These are phyloP conservation scores for Dascyllus trimaculatus DNA, from an alignment of 2,113 vertebrate genomes.

Conservation along the genomic window DNA sequence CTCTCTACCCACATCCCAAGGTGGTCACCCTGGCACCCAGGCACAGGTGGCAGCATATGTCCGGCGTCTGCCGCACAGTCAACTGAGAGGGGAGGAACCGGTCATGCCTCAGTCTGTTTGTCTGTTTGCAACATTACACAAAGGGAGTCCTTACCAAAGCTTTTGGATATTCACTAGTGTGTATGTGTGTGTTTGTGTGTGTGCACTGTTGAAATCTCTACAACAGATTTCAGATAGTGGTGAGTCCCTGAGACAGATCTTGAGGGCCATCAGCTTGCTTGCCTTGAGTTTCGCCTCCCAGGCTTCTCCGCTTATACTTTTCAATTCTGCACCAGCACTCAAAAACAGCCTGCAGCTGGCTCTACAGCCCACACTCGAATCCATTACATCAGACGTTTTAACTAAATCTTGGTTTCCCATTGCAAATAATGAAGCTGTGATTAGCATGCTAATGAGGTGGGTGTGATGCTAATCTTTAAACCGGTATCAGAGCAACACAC, in stretches of 20 bases:
- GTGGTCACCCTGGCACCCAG: slow-evolving; percentile 35
- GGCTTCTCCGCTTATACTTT: slow-evolving; percentile 46
- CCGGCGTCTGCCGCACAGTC: slow-evolving; percentile 30
- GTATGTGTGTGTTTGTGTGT: background rate
- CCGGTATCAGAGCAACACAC: slow-evolving; percentile 5
- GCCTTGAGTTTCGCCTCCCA: slow-evolving; percentile 36
- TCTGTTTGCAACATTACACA: background rate
- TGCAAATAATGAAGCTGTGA: slow-evolving; percentile 62
- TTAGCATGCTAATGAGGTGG: slow-evolving; percentile 64
- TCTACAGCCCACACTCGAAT: slow-evolving; percentile 57
- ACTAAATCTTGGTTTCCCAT: slow-evolving; percentile 65
- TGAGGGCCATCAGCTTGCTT: slow-evolving; percentile 44
- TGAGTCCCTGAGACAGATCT: slow-evolving; percentile 41
- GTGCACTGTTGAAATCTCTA: slow-evolving; percentile 11
- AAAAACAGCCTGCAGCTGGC: slow-evolving; percentile 37
- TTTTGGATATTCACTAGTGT: slow-evolving; percentile 11
- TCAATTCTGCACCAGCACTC: slow-evolving; percentile 28
- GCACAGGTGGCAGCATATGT: slow-evolving; percentile 74
- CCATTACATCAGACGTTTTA: slow-evolving; percentile 60
- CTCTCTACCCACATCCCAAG: slow-evolving; percentile 15
- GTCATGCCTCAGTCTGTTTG: slow-evolving; percentile 11
- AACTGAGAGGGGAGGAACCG: background rate
- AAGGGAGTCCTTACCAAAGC: slow-evolving; percentile 26
- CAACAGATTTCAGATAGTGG: slow-evolving; percentile 25
- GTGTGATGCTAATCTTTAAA: slow-evolving; percentile 57